Conservation (phyloP, 1,140 invertebrate genomes). For the Polypedilum pembai region DNA sequence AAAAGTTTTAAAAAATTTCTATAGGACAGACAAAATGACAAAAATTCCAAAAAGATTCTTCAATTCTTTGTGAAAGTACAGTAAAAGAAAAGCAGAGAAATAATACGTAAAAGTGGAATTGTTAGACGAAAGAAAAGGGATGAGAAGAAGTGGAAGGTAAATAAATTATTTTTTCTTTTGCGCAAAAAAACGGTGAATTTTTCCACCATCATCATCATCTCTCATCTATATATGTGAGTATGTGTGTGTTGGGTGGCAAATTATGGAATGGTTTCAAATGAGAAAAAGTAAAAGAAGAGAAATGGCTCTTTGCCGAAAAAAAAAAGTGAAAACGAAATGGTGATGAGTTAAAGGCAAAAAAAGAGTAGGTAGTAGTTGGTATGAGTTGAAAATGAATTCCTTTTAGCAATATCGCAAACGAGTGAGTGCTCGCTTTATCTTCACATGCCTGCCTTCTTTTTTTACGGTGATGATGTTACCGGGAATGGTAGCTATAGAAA, state of each 20-base stretch:
- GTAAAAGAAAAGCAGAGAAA: too few relatives aligned
- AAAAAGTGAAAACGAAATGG: background rate
- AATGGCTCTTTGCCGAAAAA: background rate
- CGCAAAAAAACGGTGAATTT: constrained; percentile 3
- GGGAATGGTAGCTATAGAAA: constrained; percentile 11
- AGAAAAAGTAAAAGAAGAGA: too few relatives aligned
- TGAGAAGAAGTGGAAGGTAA: constrained; percentile 20
- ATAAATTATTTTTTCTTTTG: constrained; percentile 23
- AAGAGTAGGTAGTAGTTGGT: background rate
- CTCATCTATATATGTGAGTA: background rate
- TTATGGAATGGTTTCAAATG: background rate
- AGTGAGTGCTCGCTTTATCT: constrained; percentile 20
- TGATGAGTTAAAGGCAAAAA: constrained; percentile 18
- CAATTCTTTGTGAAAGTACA: too few relatives aligned
- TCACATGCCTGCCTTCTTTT: constrained; percentile 17
- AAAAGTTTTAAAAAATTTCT: too few relatives aligned
- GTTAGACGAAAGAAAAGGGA: background rate
- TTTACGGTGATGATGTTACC: background rate
- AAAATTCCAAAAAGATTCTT: too few relatives aligned
- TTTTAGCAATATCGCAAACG: constrained; percentile 21
- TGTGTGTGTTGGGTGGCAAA: background rate
- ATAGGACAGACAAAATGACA: too few relatives aligned
- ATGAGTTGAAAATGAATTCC: constrained; percentile 20
- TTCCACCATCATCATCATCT: background rate
- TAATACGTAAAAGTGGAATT: constrained; percentile 6